Evolutionary conservation across 35 echinoderm and acorn worm genomes (phyloP).

Genomic region (Apostichopus parvimensis): DNA sequence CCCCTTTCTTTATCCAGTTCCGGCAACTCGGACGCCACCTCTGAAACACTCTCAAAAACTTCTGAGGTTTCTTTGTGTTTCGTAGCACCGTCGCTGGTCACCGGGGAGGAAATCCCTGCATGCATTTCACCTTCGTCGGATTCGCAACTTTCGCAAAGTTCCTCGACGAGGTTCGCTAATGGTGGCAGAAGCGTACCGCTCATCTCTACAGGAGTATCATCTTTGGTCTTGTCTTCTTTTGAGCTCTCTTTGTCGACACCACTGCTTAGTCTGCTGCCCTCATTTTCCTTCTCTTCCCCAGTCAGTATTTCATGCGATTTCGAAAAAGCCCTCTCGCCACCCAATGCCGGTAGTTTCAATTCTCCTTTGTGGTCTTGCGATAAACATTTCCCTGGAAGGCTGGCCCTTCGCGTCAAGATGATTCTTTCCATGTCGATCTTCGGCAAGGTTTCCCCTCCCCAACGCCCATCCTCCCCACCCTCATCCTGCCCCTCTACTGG

Average conservation of each 20-base stretch:
- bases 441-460: neutral
- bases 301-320: neutral
- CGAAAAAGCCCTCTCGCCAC: neutral
- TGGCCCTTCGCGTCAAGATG: neutral
- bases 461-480: neutral
- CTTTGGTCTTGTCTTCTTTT: neutral
- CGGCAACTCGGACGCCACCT: neutral
- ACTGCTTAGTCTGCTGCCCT: neutral
- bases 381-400: neutral
- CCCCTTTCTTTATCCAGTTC: neutral
- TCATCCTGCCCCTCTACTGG: neutral
- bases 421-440: neutral
- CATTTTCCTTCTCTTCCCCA: neutral
- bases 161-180: neutral
- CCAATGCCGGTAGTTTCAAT: conserved; percentile 3
- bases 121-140: neutral
- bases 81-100: neutral
- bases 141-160: neutral
- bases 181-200: neutral
- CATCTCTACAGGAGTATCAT: neutral
- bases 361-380: neutral
- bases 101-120: neutral
- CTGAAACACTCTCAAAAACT: neutral
- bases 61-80: neutral
- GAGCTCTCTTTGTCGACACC: neutral